Evolutionary conservation across 1,140 invertebrate genomes (phyloP).

Genomic region (Drosophila navojoa): DNA sequence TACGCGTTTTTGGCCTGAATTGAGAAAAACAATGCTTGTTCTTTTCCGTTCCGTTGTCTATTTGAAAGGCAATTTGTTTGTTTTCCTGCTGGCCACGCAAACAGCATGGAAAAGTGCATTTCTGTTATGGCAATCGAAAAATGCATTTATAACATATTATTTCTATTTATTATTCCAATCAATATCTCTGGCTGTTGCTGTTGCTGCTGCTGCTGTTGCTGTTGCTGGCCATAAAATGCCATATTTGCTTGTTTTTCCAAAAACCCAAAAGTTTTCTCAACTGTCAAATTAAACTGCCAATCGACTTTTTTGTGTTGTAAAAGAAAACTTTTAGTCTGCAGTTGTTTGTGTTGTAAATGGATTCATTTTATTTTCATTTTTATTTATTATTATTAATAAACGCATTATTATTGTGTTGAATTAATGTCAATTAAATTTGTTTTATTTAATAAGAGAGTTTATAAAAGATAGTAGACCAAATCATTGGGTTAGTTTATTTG

Average conservation of each 20-base stretch:
- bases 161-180: conserved; percentile 23
- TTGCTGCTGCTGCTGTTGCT: background rate
- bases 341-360: too few relatives aligned
- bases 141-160: conserved; percentile 42
- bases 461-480: too few relatives aligned
- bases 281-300: conserved; percentile 30
- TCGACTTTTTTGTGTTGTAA: background rate
- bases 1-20: conserved; percentile 34
- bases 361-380: too few relatives aligned
- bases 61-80: conserved; percentile 70
- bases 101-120: conserved; percentile 69
- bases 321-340: too few relatives aligned
- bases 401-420: too few relatives aligned
- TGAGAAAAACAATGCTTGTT: conserved; percentile 21
- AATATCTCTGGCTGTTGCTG: background rate
- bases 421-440: too few relatives aligned
- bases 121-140: conserved; percentile 74
- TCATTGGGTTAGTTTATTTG: too few relatives aligned
- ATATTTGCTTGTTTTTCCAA: conserved; percentile 1
- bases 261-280: conserved; percentile 11
- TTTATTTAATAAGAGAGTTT: too few relatives aligned
- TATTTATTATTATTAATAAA: too few relatives aligned
- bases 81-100: conserved; percentile 41
- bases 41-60: conserved; percentile 21
- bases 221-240: background rate